Base-by-base conservation (phyloP, 2,888 invertebrate species). In the Heteromurus nitidus region DNA sequence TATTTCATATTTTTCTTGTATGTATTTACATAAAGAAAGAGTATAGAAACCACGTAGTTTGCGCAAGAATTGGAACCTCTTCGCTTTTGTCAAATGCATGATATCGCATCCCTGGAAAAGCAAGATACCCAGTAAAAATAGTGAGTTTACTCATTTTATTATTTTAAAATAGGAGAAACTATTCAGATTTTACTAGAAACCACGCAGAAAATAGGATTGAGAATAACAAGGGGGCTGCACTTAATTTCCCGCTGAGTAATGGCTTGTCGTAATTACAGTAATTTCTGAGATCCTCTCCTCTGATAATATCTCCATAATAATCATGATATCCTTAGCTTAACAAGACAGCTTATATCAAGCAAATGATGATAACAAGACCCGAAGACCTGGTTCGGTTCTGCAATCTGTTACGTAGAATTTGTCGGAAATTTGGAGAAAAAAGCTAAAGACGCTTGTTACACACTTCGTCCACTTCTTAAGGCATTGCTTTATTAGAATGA, bases 181-280 rank as follows among this genome's bases (percentile, higher is more conserved):
- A n/a, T n/a, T n/a, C n/a, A n/a, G n/a, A n/a, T n/a, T n/a, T n/a
- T n/a, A n/a, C n/a, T n/a, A n/a, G n/a, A n/a, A n/a, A n/a, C n/a
- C n/a, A n/a, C n/a, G n/a, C n/a, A n/a, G n/a, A n/a, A n/a, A n/a
- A n/a, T n/a, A n/a, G n/a, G n/a, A n/a, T n/a, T n/a, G n/a, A n/a
- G 69, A 60, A 53, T 64, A 79, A 72, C 79, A 60, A 79, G 64
- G 70, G 22, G 79, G 53, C 60, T 30, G 44, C n/a, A 69, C 72
- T 72, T 79, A 62, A 60, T 62, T 53, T 62, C 64, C 42, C 36
- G 79, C 65, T 79, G 79, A 79, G 79, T 79, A 79, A 79, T 82
- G 65, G 53, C 64, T 82, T 67, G 62, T 68, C 16, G 73, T 79
- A 77, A 82, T 82, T 79, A 79, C 79, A 82, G 74, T 82, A 82